phyloP scores from a whole-genome alignment of 1,140 invertebrate genomes.

The Periplaneta americana region DNA sequence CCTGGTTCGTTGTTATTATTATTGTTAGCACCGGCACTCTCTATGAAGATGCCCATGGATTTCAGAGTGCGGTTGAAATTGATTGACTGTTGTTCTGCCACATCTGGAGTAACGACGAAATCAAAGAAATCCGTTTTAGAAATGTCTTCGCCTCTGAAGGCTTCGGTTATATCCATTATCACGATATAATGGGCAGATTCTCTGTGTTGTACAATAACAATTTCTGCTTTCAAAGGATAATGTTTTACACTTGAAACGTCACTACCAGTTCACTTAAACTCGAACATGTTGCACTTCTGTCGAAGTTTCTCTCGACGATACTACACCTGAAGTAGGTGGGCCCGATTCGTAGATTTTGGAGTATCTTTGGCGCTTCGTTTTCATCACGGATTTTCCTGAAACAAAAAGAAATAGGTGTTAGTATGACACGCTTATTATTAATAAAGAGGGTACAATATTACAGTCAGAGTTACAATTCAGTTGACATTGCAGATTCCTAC shows the following conservation, averaged over 20 bases:
- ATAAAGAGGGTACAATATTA: too few species aligned
- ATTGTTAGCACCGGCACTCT: not conserved
- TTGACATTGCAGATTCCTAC: too few species aligned
- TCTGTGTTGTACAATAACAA: not conserved
- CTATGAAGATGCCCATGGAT: constrained; percentile 21
- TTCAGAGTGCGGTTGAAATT: constrained; percentile 21
- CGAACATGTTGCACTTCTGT: not conserved
- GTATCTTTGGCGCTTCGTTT: not conserved
- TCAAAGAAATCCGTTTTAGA: constrained; percentile 81
- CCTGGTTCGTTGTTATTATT: constrained; percentile 26
- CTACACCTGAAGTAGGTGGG: not conserved
- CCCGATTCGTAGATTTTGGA: not conserved
- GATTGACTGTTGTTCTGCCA: not conserved
- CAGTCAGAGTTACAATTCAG: too few species aligned
- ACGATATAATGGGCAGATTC: not conserved
- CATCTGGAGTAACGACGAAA: constrained; percentile 66
- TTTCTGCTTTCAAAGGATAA: too few species aligned
- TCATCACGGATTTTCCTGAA: not conserved
- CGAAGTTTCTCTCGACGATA: not conserved
- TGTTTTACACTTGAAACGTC: not conserved
- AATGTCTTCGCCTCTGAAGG: constrained; percentile 65
- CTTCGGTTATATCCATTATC: constrained; percentile 70
- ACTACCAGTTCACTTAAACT: not conserved
- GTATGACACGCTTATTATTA: too few species aligned
- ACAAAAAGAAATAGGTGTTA: too few species aligned